Evolutionary conservation across 2,797 vertebrate species (phyloP).

Genomic region (Sylvia borin): DNA sequence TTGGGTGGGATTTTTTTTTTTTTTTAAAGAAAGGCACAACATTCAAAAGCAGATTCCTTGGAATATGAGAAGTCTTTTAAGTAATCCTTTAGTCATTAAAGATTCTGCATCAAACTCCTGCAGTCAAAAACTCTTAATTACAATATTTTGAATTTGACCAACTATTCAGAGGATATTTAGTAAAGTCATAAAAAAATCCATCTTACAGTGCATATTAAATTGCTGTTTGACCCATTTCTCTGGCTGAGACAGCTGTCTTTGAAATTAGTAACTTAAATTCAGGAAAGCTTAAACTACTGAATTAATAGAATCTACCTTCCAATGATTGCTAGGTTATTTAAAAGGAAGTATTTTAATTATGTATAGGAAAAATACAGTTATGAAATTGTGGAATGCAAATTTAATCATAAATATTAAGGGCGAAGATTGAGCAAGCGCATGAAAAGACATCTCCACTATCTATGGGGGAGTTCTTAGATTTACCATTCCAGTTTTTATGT

Average conservation of each 20-base stretch:
- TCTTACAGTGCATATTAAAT: background rate
- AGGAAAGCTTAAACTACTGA: background rate
- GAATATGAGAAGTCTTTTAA: background rate
- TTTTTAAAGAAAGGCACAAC: background rate
- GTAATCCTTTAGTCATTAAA: background rate
- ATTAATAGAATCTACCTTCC: background rate
- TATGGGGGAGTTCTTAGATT: background rate
- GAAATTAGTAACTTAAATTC: background rate
- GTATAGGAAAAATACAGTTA: background rate
- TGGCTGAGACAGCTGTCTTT: background rate
- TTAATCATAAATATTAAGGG: background rate
- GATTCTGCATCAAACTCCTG: background rate
- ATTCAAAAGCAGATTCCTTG: background rate
- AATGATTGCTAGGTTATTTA: background rate
- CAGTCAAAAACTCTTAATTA: background rate
- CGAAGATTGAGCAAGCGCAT: background rate
- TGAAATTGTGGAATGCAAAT: background rate
- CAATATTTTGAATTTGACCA: background rate
- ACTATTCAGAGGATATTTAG: background rate
- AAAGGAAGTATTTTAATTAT: background rate
- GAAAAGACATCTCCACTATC: background rate
- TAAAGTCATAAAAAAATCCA: background rate
- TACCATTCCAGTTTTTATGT: background rate
- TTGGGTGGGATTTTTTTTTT: accelerated
- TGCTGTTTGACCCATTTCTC: background rate